A percentile compares a stretch with the other conserved stretches of the same genome.
Evolutionary conservation across 2,888 invertebrate genomes (phyloP).

Genomic region (Tipula helvola): DNA sequence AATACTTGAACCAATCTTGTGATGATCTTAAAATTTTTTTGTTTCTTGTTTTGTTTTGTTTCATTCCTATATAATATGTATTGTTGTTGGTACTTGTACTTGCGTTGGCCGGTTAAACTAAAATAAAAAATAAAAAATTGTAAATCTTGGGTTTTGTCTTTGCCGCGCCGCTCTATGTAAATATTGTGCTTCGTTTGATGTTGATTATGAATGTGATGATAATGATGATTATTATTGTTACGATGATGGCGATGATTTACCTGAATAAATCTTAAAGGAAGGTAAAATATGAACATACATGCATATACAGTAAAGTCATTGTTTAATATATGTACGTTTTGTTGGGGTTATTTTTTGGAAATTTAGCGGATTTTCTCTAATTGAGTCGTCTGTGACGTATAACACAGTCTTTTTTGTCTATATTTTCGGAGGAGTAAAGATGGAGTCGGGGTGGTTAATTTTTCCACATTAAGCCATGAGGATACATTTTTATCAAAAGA

Average conservation of each 20-base stretch:
- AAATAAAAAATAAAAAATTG: background rate
- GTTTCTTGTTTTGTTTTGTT: background rate
- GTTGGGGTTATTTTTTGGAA: background rate
- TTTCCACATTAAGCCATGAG: too few relatives aligned
- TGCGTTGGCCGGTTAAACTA: background rate
- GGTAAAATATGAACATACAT: background rate
- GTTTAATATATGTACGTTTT: background rate
- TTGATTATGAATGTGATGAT: slow-evolving; percentile 6
- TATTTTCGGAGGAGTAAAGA: too few relatives aligned
- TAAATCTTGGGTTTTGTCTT: background rate
- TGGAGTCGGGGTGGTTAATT: too few relatives aligned
- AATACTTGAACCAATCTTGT: background rate
- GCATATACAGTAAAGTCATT: background rate
- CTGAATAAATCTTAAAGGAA: background rate
- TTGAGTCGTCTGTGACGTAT: background rate
- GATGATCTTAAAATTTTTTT: background rate
- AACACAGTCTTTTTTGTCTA: too few relatives aligned
- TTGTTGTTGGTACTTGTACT: background rate
- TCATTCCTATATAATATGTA: background rate
- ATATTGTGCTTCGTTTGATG: slow-evolving; percentile 12
- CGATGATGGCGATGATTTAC: slow-evolving; percentile 8
- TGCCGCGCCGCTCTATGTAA: slow-evolving; percentile 9
- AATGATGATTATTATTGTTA: background rate
- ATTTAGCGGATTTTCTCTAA: background rate
- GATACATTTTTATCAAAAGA: too few relatives aligned